Conservation (phyloP, 2,797 vertebrate species). For the Xenentodon cancila region DNA sequence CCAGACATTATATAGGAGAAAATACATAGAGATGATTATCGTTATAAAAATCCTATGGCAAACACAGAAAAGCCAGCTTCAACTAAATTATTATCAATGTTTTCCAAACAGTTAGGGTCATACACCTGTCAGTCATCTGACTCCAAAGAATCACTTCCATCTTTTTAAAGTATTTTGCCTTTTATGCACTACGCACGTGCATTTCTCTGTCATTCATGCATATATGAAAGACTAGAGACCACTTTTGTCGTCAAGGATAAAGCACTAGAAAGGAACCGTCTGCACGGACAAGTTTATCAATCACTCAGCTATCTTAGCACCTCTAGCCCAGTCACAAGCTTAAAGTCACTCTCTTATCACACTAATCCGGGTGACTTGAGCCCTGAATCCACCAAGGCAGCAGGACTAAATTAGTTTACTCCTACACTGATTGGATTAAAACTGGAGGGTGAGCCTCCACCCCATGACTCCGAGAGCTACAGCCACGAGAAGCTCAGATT, state of each 20-base stretch:
- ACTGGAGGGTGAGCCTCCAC: conserved; percentile 45
- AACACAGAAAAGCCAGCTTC: background rate
- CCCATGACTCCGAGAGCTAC: conserved; percentile 35
- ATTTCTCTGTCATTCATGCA: background rate
- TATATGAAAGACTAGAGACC: conserved; percentile 18
- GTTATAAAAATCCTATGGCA: conserved; percentile 9
- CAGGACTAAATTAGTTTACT: conserved; percentile 77
- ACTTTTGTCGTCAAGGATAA: conserved; percentile 22
- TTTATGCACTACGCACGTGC: too few relatives aligned
- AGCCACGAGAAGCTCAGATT: conserved; percentile 35
- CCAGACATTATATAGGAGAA: conserved; percentile 24
- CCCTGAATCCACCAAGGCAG: conserved; percentile 50
- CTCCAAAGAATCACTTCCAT: background rate
- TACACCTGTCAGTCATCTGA: conserved; percentile 37
- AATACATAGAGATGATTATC: background rate
- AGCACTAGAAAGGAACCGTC: conserved; percentile 33
- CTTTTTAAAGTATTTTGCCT: too few relatives aligned
- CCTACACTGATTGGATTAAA: conserved; percentile 79
- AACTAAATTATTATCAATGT: conserved; percentile 21
- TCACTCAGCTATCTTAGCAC: conserved; percentile 64
- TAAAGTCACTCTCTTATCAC: conserved; percentile 67
- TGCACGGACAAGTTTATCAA: conserved; percentile 55
- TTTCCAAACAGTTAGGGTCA: background rate
- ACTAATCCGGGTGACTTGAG: conserved; percentile 76
- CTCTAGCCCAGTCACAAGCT: conserved; percentile 40